Conservation (phyloP, 2,888 invertebrate genomes). For the Cataglyphis cursor region DNA sequence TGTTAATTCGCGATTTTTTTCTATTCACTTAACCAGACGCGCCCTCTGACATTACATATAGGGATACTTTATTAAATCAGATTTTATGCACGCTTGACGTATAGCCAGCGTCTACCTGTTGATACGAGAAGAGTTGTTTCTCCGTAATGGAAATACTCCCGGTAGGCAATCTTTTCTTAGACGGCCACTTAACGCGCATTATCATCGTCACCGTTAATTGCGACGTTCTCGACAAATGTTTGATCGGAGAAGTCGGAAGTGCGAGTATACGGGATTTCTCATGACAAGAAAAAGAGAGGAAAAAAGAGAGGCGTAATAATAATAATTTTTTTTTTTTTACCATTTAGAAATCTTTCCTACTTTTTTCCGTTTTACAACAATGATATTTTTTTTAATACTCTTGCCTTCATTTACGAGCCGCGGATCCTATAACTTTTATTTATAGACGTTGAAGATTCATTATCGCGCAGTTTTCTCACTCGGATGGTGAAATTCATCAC, state of each 20-base stretch:
- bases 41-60: slow-evolving; percentile 33
- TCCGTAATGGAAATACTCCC: slow-evolving; percentile 36
- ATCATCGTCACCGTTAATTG: slow-evolving; percentile 53
- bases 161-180: background rate
- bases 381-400: slow-evolving; percentile 8
- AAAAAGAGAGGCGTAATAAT: slow-evolving; percentile 52
- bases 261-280: background rate
- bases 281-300: slow-evolving; percentile 20
- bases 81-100: slow-evolving; percentile 19
- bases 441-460: slow-evolving; percentile 40
- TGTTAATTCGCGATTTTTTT: slow-evolving; percentile 37
- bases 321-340: background rate
- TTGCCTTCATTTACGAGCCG: slow-evolving; percentile 33
- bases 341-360: background rate
- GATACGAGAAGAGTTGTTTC: slow-evolving; percentile 29
- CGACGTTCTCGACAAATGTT: slow-evolving; percentile 5
- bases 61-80: slow-evolving; percentile 51
- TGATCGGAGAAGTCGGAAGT: slow-evolving; percentile 60
- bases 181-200: slow-evolving; percentile 41
- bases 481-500: slow-evolving; percentile 32
- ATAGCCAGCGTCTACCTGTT: slow-evolving; percentile 11
- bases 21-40: slow-evolving; percentile 29
- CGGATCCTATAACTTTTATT: slow-evolving; percentile 32
- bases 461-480: slow-evolving; percentile 45
- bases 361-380: slow-evolving; percentile 33